Evolutionary conservation across 2,797 vertebrate genomes (phyloP), one percentile per base, ranked within the genome.

Genomic region (Spinus olivaceus): DNA sequence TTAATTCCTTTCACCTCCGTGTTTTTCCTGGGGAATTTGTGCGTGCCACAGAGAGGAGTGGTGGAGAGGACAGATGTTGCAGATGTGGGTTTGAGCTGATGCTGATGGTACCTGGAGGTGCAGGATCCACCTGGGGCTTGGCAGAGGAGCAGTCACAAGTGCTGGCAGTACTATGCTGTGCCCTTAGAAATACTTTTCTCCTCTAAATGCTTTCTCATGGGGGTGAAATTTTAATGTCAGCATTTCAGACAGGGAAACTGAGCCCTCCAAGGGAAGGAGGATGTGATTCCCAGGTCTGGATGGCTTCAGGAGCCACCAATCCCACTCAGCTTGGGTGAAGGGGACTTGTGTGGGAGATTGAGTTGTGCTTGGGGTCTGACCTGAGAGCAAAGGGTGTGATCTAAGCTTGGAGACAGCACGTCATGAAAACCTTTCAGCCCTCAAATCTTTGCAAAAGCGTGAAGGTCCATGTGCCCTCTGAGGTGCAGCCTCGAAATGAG

Each of bases 1-100:
- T 63, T 14, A 13, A 28, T 46, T 63, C 49, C 19, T 67, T 49
- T 35, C 57, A 21, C 42, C 54, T 74, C 67, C 0, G 2, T 5
- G 18, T 32, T 59, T 23, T 23, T 72, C 35, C 39, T 25, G 46
- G 80, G 76, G 49, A 61, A n/a, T 10, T 24, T 0, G 4, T 12
- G 8, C 0, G 1, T 56, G 50, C 57, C 13, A 0, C 2, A 10
- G 74, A 71, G 81, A 51, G 28, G 11, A 0, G 1, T 44, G 67
- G 22, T 41, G 80, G 57, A 56, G 30, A 7, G 59, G 78, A n/a
- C 16, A 24, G 47, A 30, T 60, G 84, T 18, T 64, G 78, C 39
- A 73, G 92, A 3, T 50, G 67, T 8, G 59, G 42, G 20, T 28
- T 84, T 39, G 35, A 70, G 76, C 41, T 53, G 69, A 2, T 70